Evolutionary conservation across 2,113 vertebrate species (phyloP), one percentile per base, ranked within the genome.

Genomic region (Saccopteryx leptura): DNA sequence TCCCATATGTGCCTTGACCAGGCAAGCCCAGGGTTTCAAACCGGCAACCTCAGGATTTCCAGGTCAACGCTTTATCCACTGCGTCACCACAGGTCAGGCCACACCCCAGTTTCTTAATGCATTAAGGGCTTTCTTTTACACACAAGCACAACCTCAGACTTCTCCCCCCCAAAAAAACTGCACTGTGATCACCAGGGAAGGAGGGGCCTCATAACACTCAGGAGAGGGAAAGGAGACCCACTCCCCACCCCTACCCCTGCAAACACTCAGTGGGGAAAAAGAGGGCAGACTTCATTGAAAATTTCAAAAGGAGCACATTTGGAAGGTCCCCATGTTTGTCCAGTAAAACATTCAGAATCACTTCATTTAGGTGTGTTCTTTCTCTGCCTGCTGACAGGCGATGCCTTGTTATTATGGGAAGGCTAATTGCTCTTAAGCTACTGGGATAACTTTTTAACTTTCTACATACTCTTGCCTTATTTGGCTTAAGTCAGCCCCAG

Each of bases 401-500:
- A 28, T 28, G 15, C 26, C 92, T 88, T 72, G 78, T 96, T 79
- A 84, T 80, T 76, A 91, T 58, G 48, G 75, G 95, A 95, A 66
- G 39, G 65, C 58, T 92, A 63, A 68, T 95, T 95, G 82, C 50
- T 79, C 65, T 56, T 71, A 95, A 95, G 18, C 52, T 31, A 86
- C 63, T 18, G 14, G 33, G 33, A 61, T 68, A 26, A 18, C 56
- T 91, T 86, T 78, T 83, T 46, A 88, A 96, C 28, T 93, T 69
- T 46, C 54, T 69, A n/a, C 21, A 80, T 63, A 82, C 56, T 88
- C 56, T 72, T 76, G 18, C 50, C 21, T 24, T 48, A 21, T 81
- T 68, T 85, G 85, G 28, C 68, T 23, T 92, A 63, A 88, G 82
- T 65, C 13, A 75, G 2, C 3, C n/a, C 52, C 52, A 31, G 56